Evolutionary conservation across 2,888 invertebrate species (phyloP), one percentile per base, ranked within the genome.

Genomic region (Choristoneura rosaceana): DNA sequence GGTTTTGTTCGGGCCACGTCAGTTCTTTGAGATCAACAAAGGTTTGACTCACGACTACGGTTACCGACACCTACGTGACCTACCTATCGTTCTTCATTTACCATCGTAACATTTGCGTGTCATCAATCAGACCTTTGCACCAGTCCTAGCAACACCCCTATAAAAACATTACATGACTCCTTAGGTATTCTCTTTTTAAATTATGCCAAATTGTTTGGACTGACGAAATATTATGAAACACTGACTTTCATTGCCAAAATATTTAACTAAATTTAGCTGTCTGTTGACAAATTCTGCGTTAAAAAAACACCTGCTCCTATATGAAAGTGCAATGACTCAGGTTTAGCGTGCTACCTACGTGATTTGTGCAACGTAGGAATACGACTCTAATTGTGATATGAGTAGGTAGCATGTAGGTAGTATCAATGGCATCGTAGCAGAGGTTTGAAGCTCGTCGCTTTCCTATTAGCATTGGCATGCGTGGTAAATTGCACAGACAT

Each of bases 291-390:
- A 38, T n/a, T 41, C 41, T n/a, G 25, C 43, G 45, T 58, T 67
- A 45, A 43, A 17, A 17, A 62, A 14, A 47, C 66, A 71, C 71
- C 71, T 70, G 71, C 25, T 17, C 38, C 59, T 5, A n/a, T 34
- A 34, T 50, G 62, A 50, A 41, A 66, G 60, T 15, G 47, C 47
- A 25, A 63, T 71, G 71, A 67, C n/a, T 71, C 71, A 67, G 33
- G 45, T 45, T 10, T 15, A 8, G 5, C n/a, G 12, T 34, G 12
- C 71, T 71, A 71, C 71, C 71, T 71, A 71, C 71, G 71, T 71
- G 71, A 71, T 71, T 38, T 10, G 25, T 25, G 55, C 62, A 71
- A 67, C 62, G 67, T 71, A 58, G 43, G 67, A 25, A 47, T 62
- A 47, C 55, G 38, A n/a, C 17, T 47, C 45, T 34, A 38, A 38